Conservation (phyloP, 2,888 invertebrate genomes). For the Crossocerus cetratus region DNA sequence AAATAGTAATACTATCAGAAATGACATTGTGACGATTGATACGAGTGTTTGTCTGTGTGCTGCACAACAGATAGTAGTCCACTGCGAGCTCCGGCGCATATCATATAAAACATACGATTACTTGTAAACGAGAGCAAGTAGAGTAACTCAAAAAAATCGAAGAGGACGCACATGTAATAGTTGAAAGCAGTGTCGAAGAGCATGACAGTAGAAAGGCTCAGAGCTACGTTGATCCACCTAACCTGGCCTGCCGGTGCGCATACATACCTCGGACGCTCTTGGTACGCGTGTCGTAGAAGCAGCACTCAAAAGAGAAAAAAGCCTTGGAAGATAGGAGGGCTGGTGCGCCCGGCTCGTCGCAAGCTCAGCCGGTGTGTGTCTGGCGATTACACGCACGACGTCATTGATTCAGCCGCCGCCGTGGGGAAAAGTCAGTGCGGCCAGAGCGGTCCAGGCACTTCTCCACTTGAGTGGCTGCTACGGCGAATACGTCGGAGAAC, state of each 20-base stretch:
- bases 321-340: slow-evolving; percentile 45
- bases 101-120: too few species aligned
- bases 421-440: slow-evolving; percentile 13
- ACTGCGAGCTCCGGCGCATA: too few species aligned
- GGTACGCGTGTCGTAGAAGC: slow-evolving; percentile 48
- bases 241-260: slow-evolving; percentile 65
- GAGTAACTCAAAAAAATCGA: too few species aligned
- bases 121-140: too few species aligned
- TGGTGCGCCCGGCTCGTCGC: slow-evolving; percentile 37
- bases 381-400: slow-evolving; percentile 34
- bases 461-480: slow-evolving; percentile 32
- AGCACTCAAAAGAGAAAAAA: slow-evolving; percentile 41
- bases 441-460: slow-evolving; percentile 16
- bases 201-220: not conserved
- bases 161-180: too few species aligned
- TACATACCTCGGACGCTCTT: slow-evolving; percentile 52
- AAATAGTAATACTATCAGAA: too few species aligned
- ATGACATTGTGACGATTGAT: too few species aligned
- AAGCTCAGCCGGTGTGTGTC: slow-evolving; percentile 12
- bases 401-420: slow-evolving; percentile 31
- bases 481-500: slow-evolving; percentile 35
- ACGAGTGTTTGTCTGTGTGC: too few species aligned
- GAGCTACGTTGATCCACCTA: slow-evolving; percentile 50
- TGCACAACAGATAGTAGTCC: too few species aligned
- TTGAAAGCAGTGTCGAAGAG: too few species aligned